Evolutionary conservation across 2,797 vertebrate genomes (phyloP), one percentile per base, ranked within the genome.

Genomic region (Labroides dimidiatus): DNA sequence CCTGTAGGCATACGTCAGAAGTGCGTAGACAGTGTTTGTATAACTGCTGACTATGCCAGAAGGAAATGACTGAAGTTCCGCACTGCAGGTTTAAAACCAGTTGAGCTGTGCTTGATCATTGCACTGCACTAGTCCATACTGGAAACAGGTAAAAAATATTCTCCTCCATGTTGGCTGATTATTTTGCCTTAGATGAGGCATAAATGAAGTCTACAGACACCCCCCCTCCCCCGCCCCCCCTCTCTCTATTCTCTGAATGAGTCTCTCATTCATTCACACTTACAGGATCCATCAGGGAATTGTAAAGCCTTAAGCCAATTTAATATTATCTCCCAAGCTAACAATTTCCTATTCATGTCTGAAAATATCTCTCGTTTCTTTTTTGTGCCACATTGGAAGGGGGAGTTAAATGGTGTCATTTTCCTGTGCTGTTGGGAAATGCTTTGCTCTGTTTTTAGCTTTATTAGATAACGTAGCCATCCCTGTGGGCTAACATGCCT

Each of bases 261-360:
- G 33, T 30, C 37, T 47, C 6, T 67, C 20, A 21, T 60, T 75
- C 33, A 58, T 72, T 77, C 61, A 77, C 43, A 74, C 56, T 16
- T 33, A 54, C 11, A 68, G 92, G 92, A 92, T 24, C 91, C 82
- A 93, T 13, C 15, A 0, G 71, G 51, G 48, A 73, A 43, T 56
- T 68, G 53, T 64, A 37, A 3, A 72, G 50, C 64, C 54, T 55
- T 17, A 33, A 67, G 55, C 37, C 63, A 53, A 50, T 77, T 61
- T 9, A 10, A 51, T 36, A 21, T 75, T 59, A 77, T 66, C 51
- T 74, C 55, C 43, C 1, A 27, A 78, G 39, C 52, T 33, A 50
- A 49, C 33, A n/a, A 27, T 84, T 85, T 85, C 45, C 70, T 78
- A 54, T 67, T 51, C 55, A 65, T 51, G 19, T 4, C 62, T 72